Percentiles rank a stretch among this genome's conserved stretches.
phyloP scores from a whole-genome alignment of 2,113 vertebrate genomes.

The Thalassoma bifasciatum region DNA sequence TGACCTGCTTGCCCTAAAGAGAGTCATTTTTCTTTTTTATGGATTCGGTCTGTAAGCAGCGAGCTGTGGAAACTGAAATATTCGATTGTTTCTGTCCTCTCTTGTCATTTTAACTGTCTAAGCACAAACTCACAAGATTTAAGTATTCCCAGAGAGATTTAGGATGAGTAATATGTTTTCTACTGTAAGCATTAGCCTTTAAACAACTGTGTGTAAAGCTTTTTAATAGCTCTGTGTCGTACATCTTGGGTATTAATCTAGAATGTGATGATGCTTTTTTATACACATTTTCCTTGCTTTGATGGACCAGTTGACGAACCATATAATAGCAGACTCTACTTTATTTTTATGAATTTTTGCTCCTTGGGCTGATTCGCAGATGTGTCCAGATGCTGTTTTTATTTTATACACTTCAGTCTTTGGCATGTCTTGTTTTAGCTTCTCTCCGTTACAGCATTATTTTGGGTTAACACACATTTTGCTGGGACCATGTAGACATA shows the following conservation, averaged over 20 bases:
- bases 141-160: too few relatives aligned
- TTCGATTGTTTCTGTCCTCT: not conserved
- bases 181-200: too few relatives aligned
- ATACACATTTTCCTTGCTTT: not conserved
- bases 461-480: constrained; percentile 46
- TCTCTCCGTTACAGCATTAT: constrained; percentile 29
- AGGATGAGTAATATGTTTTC: too few relatives aligned
- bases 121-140: too few relatives aligned
- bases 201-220: too few relatives aligned
- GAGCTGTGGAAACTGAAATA: not conserved
- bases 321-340: not conserved
- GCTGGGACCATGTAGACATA: constrained; percentile 54
- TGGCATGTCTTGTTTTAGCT: constrained; percentile 27
- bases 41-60: not conserved
- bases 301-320: not conserved
- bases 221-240: too few relatives aligned
- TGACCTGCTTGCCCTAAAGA: not conserved
- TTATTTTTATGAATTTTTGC: not conserved
- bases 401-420: constrained; percentile 16
- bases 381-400: constrained; percentile 4
- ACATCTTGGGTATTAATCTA: not conserved
- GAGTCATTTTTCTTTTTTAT: not conserved
- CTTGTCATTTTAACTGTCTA: too few relatives aligned
- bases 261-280: not conserved
- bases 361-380: not conserved